A percentile compares a stretch with the other conserved stretches of the same genome.
Evolutionary conservation across 2,797 vertebrate species (phyloP).

Genomic region (Platyrinchus mystaceus): DNA sequence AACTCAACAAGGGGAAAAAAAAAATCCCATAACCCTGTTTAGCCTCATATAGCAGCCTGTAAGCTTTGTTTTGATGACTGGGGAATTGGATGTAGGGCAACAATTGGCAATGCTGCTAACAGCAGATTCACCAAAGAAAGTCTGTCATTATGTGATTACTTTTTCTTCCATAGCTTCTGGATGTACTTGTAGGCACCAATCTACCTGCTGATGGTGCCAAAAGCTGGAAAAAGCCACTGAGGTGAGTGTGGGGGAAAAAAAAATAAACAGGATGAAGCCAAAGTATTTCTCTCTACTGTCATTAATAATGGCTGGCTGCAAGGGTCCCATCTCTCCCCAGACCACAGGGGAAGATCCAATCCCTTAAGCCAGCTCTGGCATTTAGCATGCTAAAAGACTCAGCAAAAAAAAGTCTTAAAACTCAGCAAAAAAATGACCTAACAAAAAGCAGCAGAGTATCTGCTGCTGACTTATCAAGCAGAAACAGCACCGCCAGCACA

Average conservation of each 20-base stretch:
- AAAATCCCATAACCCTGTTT: background rate
- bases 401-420: conserved; percentile 26
- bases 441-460: conserved; percentile 9
- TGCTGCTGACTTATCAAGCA: conserved; percentile 43
- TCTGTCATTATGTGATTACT: background rate
- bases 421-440: conserved; percentile 14
- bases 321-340: background rate
- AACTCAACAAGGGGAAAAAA: background rate
- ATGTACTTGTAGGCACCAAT: background rate
- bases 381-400: background rate
- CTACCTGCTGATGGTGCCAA: background rate
- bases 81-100: background rate
- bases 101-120: background rate
- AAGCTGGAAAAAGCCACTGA: background rate
- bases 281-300: background rate
- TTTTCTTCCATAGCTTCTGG: background rate
- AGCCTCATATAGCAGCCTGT: background rate
- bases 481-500: conserved; percentile 32
- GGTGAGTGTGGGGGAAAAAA: background rate
- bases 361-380: background rate
- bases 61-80: background rate
- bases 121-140: background rate
- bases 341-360: background rate
- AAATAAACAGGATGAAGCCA: background rate
- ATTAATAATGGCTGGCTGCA: background rate